Evolutionary conservation across 2,113 vertebrate genomes (phyloP), one percentile per base, ranked within the genome.

Genomic region (Maccullochella peelii): DNA sequence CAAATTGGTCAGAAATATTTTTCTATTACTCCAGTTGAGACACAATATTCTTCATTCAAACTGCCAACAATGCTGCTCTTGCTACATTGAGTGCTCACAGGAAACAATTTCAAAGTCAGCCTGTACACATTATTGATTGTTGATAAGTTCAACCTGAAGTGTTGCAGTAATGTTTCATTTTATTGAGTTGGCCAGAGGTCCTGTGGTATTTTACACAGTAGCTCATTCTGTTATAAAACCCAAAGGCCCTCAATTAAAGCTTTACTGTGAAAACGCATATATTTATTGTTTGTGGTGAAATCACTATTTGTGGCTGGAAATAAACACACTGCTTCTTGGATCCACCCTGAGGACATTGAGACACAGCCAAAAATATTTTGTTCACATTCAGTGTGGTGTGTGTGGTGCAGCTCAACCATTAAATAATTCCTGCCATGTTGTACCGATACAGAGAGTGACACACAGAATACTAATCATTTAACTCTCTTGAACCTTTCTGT

Each of bases 141-240:
- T n/a, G n/a, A n/a, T 18, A 4, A 73, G 18, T 71, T 69, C 69
- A 63, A 16, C 25, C 21, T 66, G 27, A 69, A 25, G 30, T 33
- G 33, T 5, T 59, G 10, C 27, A 72, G 63, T n/a, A 42, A n/a
- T 16, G 18, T 52, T 36, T 50, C 12, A 40, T 33, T 68, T 68
- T 70, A 57, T 50, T 58, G 68, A 65, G 8, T 47, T 75, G 50
- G 42, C 58, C 67, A 54, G 11, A 66, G 23, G 8, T 62, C 55
- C 47, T 8, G 23, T 30, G 23, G 25, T 66, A 30, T 86, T 69
- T 78, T 27, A 70, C 63, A 58, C 40, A 63, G n/a, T 15, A 55
- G 50, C 71, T 52, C 20, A 6, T 55, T 62, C 3, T 66, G 25
- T 67, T 52, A 0, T 30, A 52, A 59, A 58, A 54, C 42, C 8